Conservation (phyloP, 2,888 invertebrate species). For the Trachelus troglodyta region DNA sequence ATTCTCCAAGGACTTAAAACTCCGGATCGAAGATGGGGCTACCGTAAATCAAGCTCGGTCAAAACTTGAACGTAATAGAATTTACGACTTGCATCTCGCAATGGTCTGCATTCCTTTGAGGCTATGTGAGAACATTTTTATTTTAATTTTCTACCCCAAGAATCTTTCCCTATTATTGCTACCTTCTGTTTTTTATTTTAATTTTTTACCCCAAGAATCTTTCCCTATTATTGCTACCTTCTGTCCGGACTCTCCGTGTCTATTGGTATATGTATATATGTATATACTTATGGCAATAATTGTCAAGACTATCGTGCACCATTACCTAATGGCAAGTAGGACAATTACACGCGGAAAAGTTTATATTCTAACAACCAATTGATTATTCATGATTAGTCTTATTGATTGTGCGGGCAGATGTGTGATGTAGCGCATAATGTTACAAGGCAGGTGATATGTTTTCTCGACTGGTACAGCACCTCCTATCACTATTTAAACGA, state of each 20-base stretch:
- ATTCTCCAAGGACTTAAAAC: slow-evolving; percentile 26
- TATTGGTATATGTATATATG: neutral
- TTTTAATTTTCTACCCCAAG: neutral
- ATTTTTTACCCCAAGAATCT: neutral
- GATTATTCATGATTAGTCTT: neutral
- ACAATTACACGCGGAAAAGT: neutral
- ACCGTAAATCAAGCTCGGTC: neutral
- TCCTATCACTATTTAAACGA: neutral
- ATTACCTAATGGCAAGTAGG: neutral
- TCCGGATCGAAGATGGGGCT: neutral
- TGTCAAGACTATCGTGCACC: neutral
- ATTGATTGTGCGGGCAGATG: neutral
- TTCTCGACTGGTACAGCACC: neutral
- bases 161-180: neutral
- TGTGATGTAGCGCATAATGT: neutral
- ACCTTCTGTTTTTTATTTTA: neutral
- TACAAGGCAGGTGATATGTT: slow-evolving; percentile 1
- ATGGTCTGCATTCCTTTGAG: neutral
- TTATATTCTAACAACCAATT: neutral
- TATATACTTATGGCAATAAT: neutral
- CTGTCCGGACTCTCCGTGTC: neutral
- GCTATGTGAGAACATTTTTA: neutral
- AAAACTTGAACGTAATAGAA: neutral
- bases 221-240: neutral
- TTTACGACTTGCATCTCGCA: neutral